phyloP scores from a whole-genome alignment of 2,888 invertebrate species.

The Dasysyrphus tricinctus region DNA sequence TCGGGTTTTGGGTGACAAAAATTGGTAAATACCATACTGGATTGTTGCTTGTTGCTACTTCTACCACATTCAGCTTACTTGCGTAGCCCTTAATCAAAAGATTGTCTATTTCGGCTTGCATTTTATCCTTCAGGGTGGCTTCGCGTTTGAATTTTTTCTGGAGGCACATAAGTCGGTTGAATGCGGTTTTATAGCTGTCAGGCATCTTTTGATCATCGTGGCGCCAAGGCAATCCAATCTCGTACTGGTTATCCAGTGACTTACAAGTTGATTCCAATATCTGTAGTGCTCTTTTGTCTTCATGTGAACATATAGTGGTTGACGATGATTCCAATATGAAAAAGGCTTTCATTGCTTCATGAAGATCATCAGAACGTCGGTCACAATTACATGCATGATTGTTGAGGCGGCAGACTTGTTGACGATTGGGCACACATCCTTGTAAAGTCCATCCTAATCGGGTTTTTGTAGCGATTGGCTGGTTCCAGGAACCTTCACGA shows the following conservation, averaged over 20 bases:
- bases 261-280: constrained; percentile 46
- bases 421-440: constrained; percentile 36
- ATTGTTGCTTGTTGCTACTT: background rate
- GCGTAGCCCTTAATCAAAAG: constrained; percentile 46
- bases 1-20: constrained; percentile 38
- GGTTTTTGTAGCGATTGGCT: constrained; percentile 64
- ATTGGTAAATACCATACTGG: constrained; percentile 20
- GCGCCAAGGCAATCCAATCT: constrained; percentile 56
- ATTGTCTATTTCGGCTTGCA: constrained; percentile 65
- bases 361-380: constrained; percentile 41
- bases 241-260: constrained; percentile 1
- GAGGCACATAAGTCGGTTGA: constrained; percentile 30
- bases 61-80: constrained; percentile 22
- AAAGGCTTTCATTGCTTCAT: constrained; percentile 60
- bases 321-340: constrained; percentile 49
- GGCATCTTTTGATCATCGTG: constrained; percentile 37
- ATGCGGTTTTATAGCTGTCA: constrained; percentile 49
- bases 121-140: constrained; percentile 31
- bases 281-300: constrained; percentile 55
- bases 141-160: constrained; percentile 42
- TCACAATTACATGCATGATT: constrained; percentile 62
- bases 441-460: constrained; percentile 62
- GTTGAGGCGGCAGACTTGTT: constrained; percentile 24
- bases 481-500: constrained; percentile 50
- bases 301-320: constrained; percentile 26